These are phyloP conservation scores for Zaprionus ghesquierei DNA, from an alignment of 1,140 invertebrate genomes.

Conservation along the genomic window DNA sequence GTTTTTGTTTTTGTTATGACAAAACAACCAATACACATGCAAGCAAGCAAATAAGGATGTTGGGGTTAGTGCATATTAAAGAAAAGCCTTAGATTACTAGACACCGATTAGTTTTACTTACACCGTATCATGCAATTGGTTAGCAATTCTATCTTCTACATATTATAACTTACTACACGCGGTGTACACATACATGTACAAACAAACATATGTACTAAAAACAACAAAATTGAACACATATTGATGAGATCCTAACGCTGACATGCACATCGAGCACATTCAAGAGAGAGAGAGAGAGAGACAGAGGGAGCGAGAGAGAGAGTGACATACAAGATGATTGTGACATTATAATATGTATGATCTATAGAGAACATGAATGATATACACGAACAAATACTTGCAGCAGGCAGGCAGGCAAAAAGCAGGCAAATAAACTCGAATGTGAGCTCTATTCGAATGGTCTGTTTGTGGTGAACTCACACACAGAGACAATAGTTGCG, in stretches of 20 bases:
- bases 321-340: constrained; percentile 48
- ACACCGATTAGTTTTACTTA: constrained; percentile 43
- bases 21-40: constrained; percentile 79
- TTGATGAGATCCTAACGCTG: constrained; percentile 41
- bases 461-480: constrained; percentile 32
- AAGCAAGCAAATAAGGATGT: constrained; percentile 49
- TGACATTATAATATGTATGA: constrained; percentile 17
- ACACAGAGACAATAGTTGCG: constrained; percentile 21
- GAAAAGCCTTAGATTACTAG: constrained; percentile 8
- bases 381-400: constrained; percentile 36
- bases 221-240: constrained; percentile 69
- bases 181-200: constrained; percentile 30
- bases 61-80: constrained; percentile 55
- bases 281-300: background rate
- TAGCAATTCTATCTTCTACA: constrained; percentile 7
- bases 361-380: constrained; percentile 42
- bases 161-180: constrained; percentile 52
- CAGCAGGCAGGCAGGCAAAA: constrained; percentile 68
- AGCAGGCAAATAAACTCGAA: constrained; percentile 65
- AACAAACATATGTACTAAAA: constrained; percentile 64
- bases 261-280: constrained; percentile 63
- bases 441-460: constrained; percentile 10
- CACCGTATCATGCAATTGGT: constrained; percentile 40
- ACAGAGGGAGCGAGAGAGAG: background rate
- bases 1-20: constrained; percentile 36